Evolutionary conservation across 1,140 invertebrate genomes (phyloP), one percentile per base, ranked within the genome.

Genomic region (Danaus melanippus): DNA sequence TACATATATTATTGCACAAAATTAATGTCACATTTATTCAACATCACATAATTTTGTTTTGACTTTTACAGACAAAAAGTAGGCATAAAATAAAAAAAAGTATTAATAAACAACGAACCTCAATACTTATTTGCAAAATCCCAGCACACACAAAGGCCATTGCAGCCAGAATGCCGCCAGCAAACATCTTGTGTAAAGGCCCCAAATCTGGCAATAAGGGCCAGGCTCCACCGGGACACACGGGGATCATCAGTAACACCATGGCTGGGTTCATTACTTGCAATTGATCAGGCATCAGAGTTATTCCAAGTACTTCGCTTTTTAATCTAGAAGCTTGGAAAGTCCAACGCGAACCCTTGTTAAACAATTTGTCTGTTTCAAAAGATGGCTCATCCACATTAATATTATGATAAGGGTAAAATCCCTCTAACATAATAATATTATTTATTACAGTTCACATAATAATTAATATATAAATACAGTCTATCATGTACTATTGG

Each of bases 101-200:
- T 32, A 32, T 32, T 51, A 43, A 21, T 10, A 6, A 17, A 53
- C n/a, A 15, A 39, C 43, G 7, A 2, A 1, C 81, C 76, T 84
- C 80, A 11, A 86, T 84, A 5, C 76, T 68, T 51, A 86, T 79
- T 61, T 86, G 81, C 6, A 86, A 56, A 45, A 86, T 83, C 0
- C 78, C 79, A 56, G 79, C 83, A 8, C 78, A 66, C 8, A 81
- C 71, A 79, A 98, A 98, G 0, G 96, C 89, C n/a, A 92, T n/a
- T 0, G 90, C 90, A 9, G 94, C 93, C 5, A 98, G 74, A 44
- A 95, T 65, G 50, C 95, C 95, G 9, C 96, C 96, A 2, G 90
- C 78, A 1, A 91, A 90, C 82, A 98, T 92, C 74, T 94, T 92
- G 57, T 94, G 91, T 12, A 97, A 74, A 0, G 95, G 94, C 1